Base-by-base conservation (phyloP, 2,888 invertebrate species). In the Cabera pusaria region DNA sequence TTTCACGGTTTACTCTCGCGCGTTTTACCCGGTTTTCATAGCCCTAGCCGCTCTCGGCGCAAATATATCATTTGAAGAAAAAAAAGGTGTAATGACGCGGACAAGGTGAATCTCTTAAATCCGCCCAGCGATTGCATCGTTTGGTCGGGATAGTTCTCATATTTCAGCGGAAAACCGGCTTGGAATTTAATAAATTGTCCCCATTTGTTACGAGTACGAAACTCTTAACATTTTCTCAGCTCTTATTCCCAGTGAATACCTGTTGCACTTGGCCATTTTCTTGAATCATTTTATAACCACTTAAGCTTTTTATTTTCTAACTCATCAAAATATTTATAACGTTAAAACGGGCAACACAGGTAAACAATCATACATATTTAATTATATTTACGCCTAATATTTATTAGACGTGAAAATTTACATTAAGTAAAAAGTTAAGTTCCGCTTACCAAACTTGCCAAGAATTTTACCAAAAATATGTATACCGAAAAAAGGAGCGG, bases 121-220 rank as follows among this genome's bases (percentile, higher is more conserved):
- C 77, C 85, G 82, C 64, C 68, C 65, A 64, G 76, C 79, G 86
- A 88, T 88, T 82, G 87, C 79, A 76, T 77, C 86, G 72, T 79
- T 87, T 81, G 75, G 70, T 66, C 56, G 68, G 66, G 73, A 86
- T 83, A 73, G 84, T 77, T 64, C 72, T 78, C 74, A 83, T 87
- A 80, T 83, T 81, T 87, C 84, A 84, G 59, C 61, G 64, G 53
- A 56, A 62, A 72, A 72, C 71, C 59, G 66, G 66, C 74, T 76
- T 63, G 60, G 70, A 72, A 67, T 80, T 72, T 72, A 70, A 82
- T 75, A 81, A 83, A 84, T 78, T 63, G 64, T 52, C 53, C 56
- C 51, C 64, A 80, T 81, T 83, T 80, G 72, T 80, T 67, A 63
- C 43, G 51, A 44, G 20, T 37, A 29, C 35, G 12, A 28, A 37